Conservation (phyloP, 2,113 vertebrate species). For the Dicaeum eximium region DNA sequence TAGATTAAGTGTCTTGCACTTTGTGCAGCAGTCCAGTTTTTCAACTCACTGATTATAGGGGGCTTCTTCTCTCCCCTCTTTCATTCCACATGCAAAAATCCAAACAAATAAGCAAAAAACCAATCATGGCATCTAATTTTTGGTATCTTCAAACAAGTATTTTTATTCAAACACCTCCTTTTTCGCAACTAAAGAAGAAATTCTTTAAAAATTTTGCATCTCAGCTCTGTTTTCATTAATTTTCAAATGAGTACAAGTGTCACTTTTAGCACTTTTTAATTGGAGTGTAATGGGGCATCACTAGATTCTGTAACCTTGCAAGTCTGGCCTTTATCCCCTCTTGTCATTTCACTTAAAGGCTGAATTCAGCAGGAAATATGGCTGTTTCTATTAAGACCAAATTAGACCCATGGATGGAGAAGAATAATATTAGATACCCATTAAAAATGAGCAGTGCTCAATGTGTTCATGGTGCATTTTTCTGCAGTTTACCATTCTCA, state of each 20-base stretch:
- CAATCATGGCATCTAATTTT: background rate
- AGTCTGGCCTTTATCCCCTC: background rate
- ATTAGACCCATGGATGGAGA: background rate
- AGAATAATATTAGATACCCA: background rate
- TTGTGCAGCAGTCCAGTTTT: background rate
- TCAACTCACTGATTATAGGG: background rate
- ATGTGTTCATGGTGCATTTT: background rate
- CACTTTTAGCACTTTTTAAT: slow-evolving; percentile 34
- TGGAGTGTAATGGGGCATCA: slow-evolving; percentile 9
- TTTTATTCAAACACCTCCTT: background rate
- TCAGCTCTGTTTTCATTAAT: background rate
- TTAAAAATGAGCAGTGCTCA: background rate
- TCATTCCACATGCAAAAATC: background rate
- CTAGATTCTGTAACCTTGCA: background rate
- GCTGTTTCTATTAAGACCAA: background rate
- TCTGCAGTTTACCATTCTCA: background rate
- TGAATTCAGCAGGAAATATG: background rate
- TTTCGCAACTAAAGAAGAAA: background rate
- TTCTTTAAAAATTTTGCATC: background rate
- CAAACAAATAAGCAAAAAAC: background rate
- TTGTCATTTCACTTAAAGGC: background rate
- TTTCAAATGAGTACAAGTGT: background rate
- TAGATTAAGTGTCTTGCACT: background rate
- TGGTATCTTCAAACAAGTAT: background rate
- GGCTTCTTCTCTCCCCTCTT: background rate